These are phyloP conservation scores for Cryptomyrus ogoouensis DNA, from an alignment of 2,113 vertebrate species.

Conservation along the genomic window DNA sequence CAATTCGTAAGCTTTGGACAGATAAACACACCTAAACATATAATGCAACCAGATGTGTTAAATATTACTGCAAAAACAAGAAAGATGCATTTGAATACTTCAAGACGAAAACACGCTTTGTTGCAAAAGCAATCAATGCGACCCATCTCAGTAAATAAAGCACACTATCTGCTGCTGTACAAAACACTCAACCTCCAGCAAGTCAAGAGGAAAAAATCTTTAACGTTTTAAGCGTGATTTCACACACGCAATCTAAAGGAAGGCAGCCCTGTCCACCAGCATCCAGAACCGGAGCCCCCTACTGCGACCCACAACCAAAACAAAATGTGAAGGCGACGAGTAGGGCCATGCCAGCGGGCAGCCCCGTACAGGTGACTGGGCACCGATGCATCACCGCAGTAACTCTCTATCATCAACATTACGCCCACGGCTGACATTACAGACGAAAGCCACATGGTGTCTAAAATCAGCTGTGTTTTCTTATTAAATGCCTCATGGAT, in stretches of 20 bases:
- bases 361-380: neutral
- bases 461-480: slow-evolving; percentile 1
- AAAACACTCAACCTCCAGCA: neutral
- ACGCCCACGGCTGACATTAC: slow-evolving; percentile 3
- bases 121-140: neutral
- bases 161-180: neutral
- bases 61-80: neutral
- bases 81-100: neutral
- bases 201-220: neutral
- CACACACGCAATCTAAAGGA: neutral
- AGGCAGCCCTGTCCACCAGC: neutral
- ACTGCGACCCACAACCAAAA: slow-evolving; percentile 10
- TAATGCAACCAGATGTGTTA: neutral
- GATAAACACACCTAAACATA: neutral
- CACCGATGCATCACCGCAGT: neutral
- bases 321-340: neutral
- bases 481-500: neutral
- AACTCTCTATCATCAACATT: neutral
- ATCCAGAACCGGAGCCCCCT: neutral
- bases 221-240: neutral
- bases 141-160: neutral
- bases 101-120: neutral
- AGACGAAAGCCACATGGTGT: neutral
- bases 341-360: neutral
- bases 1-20: neutral